These are phyloP conservation scores for Thermophis baileyi DNA, from an alignment of 2,113 vertebrate genomes.

Conservation along the genomic window DNA sequence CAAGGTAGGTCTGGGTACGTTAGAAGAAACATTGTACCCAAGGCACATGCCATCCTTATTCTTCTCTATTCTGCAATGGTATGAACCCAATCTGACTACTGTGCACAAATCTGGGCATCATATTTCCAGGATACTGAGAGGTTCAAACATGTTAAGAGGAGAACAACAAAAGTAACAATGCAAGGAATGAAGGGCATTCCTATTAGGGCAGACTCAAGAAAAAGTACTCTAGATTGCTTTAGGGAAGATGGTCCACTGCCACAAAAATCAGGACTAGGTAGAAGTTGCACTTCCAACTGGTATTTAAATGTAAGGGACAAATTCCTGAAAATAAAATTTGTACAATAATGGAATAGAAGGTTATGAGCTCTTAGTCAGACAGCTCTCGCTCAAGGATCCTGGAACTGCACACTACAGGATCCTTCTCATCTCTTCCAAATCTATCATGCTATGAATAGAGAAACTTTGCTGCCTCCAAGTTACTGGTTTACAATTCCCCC, in stretches of 20 bases:
- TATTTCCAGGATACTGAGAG: neutral
- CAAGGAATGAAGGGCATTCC: neutral
- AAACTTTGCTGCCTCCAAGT: neutral
- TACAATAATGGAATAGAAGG: neutral
- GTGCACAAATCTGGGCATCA: neutral
- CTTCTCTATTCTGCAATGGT: neutral
- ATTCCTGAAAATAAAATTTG: neutral
- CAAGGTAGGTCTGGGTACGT: neutral
- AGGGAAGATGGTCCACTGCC: neutral
- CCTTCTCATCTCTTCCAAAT: neutral
- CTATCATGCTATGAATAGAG: neutral
- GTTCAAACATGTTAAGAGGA: neutral
- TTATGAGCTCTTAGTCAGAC: neutral
- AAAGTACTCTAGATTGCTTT: neutral
- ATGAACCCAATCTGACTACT: neutral
- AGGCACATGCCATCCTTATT: neutral
- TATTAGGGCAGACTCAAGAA: neutral
- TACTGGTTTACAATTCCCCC: neutral
- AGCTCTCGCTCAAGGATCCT: neutral
- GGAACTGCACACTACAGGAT: neutral
- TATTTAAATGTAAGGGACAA: neutral
- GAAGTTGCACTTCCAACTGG: neutral
- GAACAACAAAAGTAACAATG: neutral
- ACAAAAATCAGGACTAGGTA: neutral
- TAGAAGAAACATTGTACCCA: neutral